phyloP scores from a whole-genome alignment of 2,888 invertebrate species.

The Chrysolina haemoptera region DNA sequence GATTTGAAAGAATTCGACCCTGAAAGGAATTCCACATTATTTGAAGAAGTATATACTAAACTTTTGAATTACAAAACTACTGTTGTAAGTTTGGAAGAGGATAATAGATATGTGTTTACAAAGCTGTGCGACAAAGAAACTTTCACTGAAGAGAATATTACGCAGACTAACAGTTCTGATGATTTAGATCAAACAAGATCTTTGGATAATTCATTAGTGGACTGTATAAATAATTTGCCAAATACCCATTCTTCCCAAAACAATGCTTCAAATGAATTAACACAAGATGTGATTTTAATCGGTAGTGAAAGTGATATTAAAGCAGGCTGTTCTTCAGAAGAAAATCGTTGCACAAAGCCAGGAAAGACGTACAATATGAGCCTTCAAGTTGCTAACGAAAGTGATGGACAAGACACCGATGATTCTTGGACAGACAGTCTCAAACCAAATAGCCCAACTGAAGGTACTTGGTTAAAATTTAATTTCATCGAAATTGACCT shows the following conservation, averaged over 20 bases:
- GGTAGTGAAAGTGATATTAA: not conserved
- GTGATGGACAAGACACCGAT: constrained; percentile 28
- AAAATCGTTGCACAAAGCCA: not conserved
- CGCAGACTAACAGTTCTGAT: not conserved
- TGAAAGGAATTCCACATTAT: not conserved
- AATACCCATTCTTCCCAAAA: no score
- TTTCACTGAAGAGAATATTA: not conserved
- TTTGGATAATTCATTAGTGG: not conserved
- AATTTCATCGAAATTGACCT: not conserved
- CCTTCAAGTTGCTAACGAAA: constrained; percentile 4
- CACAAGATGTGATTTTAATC: not conserved
- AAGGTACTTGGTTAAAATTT: not conserved
- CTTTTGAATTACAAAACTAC: constrained; percentile 1
- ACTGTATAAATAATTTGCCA: no score
- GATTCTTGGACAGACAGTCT: constrained; percentile 27
- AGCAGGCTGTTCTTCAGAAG: constrained; percentile 1
- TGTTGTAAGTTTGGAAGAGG: not conserved
- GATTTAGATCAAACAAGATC: not conserved
- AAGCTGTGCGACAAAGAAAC: constrained; percentile 19
- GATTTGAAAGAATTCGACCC: not conserved
- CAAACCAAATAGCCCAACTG: not conserved
- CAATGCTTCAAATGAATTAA: no score
- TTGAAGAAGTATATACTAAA: not conserved
- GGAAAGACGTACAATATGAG: constrained; percentile 10
- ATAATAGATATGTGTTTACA: constrained; percentile 3